phyloP scores from a whole-genome alignment of 2,888 invertebrate species.

The Pristionchus japonicus region DNA sequence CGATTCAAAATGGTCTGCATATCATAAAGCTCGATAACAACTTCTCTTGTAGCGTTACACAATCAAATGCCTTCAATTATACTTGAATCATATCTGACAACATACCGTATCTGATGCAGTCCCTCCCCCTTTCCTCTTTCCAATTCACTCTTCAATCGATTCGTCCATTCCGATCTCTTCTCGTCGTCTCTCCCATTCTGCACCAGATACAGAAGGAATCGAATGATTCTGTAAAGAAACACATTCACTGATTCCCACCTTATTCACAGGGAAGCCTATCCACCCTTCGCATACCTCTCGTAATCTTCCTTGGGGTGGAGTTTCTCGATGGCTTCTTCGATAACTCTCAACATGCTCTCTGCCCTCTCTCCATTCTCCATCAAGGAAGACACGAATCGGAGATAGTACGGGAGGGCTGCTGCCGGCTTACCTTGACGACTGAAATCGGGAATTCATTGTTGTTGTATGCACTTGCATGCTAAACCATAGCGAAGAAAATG shows the following conservation, averaged over 20 bases:
- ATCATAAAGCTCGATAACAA: no score
- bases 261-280: no score
- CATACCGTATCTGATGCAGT: slow-evolving; percentile 17
- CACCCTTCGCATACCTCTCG: slow-evolving; percentile 18
- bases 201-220: slow-evolving; percentile 33
- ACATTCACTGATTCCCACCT: not conserved
- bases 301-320: slow-evolving; percentile 35
- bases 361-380: slow-evolving; percentile 47
- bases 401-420: slow-evolving; percentile 50
- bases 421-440: slow-evolving; percentile 36
- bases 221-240: slow-evolving; percentile 8
- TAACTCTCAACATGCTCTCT: not conserved
- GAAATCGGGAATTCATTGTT: not conserved
- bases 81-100: no score
- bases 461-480: not conserved
- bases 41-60: no score
- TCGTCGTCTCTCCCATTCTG: not conserved
- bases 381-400: slow-evolving; percentile 48
- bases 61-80: not conserved
- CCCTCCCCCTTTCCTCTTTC: slow-evolving; percentile 26
- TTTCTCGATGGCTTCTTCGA: slow-evolving; percentile 5
- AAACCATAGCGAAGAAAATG: no score
- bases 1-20: no score
- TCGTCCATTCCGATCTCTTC: not conserved
- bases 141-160: slow-evolving; percentile 26